These are phyloP conservation scores for Ichneumoninae sp. DNA, from an alignment of 2,888 invertebrate species.

Conservation along the genomic window DNA sequence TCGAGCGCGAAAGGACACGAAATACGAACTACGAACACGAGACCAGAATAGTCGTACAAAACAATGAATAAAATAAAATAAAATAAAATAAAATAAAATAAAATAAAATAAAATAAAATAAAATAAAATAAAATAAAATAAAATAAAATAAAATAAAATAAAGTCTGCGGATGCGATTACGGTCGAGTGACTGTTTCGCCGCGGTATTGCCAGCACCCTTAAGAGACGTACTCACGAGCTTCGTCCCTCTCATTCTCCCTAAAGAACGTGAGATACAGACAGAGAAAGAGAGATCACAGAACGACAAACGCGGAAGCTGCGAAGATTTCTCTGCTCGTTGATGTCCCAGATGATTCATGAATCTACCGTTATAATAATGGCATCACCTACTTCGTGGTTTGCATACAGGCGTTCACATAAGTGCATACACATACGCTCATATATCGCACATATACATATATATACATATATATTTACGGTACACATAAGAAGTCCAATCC, in stretches of 20 bases:
- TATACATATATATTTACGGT: conserved; percentile 1
- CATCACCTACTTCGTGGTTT: conserved; percentile 55
- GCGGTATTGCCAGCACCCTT: not conserved
- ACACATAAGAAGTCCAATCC: conserved; percentile 41
- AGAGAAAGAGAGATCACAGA: not conserved
- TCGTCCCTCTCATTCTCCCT: not conserved
- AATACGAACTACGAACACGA: not conserved
- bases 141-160: not conserved
- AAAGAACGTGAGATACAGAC: not conserved
- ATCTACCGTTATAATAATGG: conserved; percentile 58
- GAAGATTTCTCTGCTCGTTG: conserved; percentile 49
- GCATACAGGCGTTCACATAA: not conserved
- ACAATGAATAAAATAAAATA: not conserved
- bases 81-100: not conserved
- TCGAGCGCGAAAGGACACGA: not conserved
- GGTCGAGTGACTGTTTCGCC: conserved; percentile 31
- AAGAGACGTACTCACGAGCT: conserved; percentile 7
- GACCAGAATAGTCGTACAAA: not conserved
- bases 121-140: conserved; percentile 8
- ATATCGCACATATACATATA: not conserved
- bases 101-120: not conserved
- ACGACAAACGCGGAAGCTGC: conserved; percentile 60
- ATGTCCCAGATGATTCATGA: conserved; percentile 65
- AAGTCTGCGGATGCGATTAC: conserved; percentile 37
- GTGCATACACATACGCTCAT: conserved; percentile 6